Evolutionary conservation across 2,113 vertebrate species (phyloP), one percentile per base, ranked within the genome.

Genomic region (Dipodomys ordii): DNA sequence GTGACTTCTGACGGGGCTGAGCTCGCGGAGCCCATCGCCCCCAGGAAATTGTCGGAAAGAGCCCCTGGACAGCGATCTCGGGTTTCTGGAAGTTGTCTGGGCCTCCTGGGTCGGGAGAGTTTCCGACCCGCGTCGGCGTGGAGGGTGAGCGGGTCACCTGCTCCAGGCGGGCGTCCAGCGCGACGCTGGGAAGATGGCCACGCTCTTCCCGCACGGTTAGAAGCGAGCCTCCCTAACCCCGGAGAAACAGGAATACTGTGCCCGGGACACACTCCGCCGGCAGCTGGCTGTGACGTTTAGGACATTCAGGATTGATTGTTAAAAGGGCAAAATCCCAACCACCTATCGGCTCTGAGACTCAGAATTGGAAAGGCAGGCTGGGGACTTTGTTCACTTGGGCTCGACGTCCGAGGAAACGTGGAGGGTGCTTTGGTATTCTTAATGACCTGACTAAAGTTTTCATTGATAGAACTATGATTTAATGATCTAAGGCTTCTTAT

Each of bases 261-360:
- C 3, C 68, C 12, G 62, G 69, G 44, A 30, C 39, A 7, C 69
- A 20, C 0, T 46, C 46, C 15, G 7, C 28, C 27, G 39, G 87
- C 39, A 46, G 39, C 72, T 94, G 73, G 22, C 92, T 25, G 1
- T 18, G 77, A 72, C 32, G 77, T 81, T 76, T 72, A 83, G 28
- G 10, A 25, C 57, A 77, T n/a, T 79, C 11, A 5, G 2, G 28
- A 32, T 87, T 71, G 73, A 4, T 83, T 83, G 83, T 65, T 67
- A 80, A 60, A 9, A 44, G 44, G 32, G 60, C 82, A 60, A 35
- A 90, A 39, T 25, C 13, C 28, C 35, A 30, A n/a, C 77, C 68
- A 13, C 46, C 53, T 15, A 0, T n/a, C 23, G 49, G 23, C 73
- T 57, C 44, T 46, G 68, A 39, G 64, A 22, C 44, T 74, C 23